phyloP scores from a whole-genome alignment of 1,140 invertebrate genomes.

The Drosophila kohkoa region DNA sequence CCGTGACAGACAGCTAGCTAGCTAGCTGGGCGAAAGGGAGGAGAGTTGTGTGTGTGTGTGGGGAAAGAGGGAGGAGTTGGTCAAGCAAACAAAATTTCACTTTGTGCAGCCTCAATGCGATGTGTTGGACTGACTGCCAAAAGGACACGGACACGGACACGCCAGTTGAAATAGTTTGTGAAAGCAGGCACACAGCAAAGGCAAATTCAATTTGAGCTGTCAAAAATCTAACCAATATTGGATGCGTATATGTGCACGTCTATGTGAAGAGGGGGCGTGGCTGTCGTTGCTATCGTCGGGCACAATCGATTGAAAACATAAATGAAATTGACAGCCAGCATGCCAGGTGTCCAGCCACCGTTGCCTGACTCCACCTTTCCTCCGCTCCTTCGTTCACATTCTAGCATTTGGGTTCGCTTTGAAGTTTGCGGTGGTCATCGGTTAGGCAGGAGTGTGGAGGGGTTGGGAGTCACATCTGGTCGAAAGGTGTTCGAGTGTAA shows the following conservation, averaged over 20 bases:
- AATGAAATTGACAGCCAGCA: slow-evolving; percentile 79
- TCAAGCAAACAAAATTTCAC: slow-evolving; percentile 77
- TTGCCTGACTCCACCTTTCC: slow-evolving; percentile 8
- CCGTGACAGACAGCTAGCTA: slow-evolving; percentile 33
- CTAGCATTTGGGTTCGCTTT: slow-evolving; percentile 49
- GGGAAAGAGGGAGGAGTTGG: slow-evolving; percentile 36
- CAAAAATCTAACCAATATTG: slow-evolving; percentile 83
- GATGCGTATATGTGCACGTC: slow-evolving; percentile 51
- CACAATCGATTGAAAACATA: slow-evolving; percentile 81
- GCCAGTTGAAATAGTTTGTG: too few species aligned
- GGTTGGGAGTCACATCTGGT: slow-evolving; percentile 24
- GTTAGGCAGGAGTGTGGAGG: too few species aligned
- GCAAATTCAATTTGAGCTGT: slow-evolving; percentile 82
- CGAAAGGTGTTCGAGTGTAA: slow-evolving; percentile 55
- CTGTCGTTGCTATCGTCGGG: slow-evolving; percentile 45
- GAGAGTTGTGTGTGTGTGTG: background rate
- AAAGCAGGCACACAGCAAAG: slow-evolving; percentile 46
- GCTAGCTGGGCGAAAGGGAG: background rate
- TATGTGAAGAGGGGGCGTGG: slow-evolving; percentile 38
- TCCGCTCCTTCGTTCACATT: slow-evolving; percentile 28
- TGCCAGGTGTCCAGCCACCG: slow-evolving; percentile 63
- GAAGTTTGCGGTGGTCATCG: slow-evolving; percentile 46
- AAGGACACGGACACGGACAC: slow-evolving; percentile 34
- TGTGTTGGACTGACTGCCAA: slow-evolving; percentile 38
- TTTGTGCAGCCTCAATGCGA: slow-evolving; percentile 39